Evolutionary conservation across 2,888 invertebrate genomes (phyloP).

Genomic region (Coronaproctus castanopsis): DNA sequence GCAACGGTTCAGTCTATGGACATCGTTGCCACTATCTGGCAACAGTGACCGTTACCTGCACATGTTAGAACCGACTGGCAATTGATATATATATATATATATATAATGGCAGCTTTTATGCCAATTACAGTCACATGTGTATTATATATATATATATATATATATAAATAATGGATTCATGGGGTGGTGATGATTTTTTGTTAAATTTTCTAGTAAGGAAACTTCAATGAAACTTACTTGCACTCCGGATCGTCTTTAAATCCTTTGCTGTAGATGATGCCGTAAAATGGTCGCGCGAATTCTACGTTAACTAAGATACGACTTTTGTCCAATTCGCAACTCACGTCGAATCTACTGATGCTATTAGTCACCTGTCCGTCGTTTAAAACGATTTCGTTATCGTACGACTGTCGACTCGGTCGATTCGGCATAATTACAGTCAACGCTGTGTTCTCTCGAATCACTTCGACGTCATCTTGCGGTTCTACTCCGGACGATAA

Average conservation of each 20-base stretch:
- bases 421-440: conserved; percentile 9
- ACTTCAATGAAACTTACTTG: too few species aligned
- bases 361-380: conserved; percentile 1
- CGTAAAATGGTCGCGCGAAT: conserved; percentile 41
- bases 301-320: conserved; percentile 33
- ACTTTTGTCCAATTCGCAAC: conserved; percentile 7
- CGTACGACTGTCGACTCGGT: conserved; percentile 3
- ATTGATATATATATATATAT: too few species aligned
- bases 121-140: too few species aligned
- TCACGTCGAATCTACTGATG: conserved; percentile 8
- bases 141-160: too few species aligned
- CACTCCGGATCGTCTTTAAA: conserved; percentile 42
- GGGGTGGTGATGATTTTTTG: too few species aligned
- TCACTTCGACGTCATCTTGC: conserved; percentile 7
- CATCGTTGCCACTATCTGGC: too few species aligned
- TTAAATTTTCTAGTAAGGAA: too few species aligned
- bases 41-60: too few species aligned
- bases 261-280: conserved; percentile 50
- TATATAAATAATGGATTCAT: too few species aligned
- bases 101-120: too few species aligned
- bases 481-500: conserved; percentile 11
- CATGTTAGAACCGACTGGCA: too few species aligned
- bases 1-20: too few species aligned
- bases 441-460: conserved; percentile 8
- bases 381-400: background rate